A percentile compares a stretch with the other conserved stretches of the same genome.
These are phyloP conservation scores for Synchiropus splendidus DNA, from an alignment of 2,113 vertebrate species.

Conservation along the genomic window DNA sequence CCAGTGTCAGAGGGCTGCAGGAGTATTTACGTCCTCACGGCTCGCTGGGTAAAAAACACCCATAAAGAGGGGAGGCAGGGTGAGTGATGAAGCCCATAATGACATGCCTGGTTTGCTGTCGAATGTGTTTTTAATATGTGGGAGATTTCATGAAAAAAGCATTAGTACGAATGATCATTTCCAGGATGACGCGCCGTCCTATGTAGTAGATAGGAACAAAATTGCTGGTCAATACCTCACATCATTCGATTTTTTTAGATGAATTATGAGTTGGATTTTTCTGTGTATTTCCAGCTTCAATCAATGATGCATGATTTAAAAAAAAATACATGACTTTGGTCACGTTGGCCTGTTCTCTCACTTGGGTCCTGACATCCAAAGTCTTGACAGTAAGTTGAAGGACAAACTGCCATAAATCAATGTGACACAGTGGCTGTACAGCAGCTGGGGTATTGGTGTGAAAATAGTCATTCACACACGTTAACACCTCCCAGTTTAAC, in stretches of 20 bases:
- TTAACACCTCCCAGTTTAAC: slow-evolving; percentile 38
- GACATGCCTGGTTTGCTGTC: slow-evolving; percentile 13
- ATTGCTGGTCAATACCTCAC: slow-evolving; percentile 31
- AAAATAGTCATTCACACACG: slow-evolving; percentile 22
- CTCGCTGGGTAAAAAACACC: neutral
- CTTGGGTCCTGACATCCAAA: too few relatives aligned
- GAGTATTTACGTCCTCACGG: neutral
- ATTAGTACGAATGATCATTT: slow-evolving; percentile 19
- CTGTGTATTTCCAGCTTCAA: too few relatives aligned
- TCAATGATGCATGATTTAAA: too few relatives aligned
- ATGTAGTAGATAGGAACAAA: slow-evolving; percentile 20
- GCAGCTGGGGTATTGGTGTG: slow-evolving; percentile 13
- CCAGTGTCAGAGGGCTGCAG: slow-evolving; percentile 11
- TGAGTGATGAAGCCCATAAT: slow-evolving; percentile 22
- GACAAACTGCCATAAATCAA: slow-evolving; percentile 43
- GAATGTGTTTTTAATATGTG: slow-evolving; percentile 10
- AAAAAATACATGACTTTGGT: too few relatives aligned
- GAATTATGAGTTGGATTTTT: too few relatives aligned
- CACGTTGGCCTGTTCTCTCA: too few relatives aligned
- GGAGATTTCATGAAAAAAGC: slow-evolving; percentile 12
- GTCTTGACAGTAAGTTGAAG: slow-evolving; percentile 20
- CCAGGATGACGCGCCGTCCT: slow-evolving; percentile 22
- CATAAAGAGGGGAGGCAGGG: neutral
- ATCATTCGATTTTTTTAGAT: neutral
- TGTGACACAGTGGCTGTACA: slow-evolving; percentile 43